These are phyloP conservation scores for Acridotheres tristis DNA, from an alignment of 2,797 vertebrate genomes.

Conservation along the genomic window DNA sequence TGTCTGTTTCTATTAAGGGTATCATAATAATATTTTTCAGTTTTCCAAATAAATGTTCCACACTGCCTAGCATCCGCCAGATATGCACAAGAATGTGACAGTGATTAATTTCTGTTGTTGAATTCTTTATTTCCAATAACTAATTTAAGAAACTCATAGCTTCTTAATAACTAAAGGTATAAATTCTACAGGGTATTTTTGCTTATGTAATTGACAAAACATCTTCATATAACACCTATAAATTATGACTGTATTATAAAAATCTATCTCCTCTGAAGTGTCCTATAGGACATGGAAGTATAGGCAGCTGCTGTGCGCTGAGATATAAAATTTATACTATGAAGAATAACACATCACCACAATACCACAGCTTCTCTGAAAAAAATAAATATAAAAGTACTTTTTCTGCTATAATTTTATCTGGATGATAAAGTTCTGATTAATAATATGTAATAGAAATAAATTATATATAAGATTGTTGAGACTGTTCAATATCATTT, in stretches of 20 bases:
- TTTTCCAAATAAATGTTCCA: constrained; percentile 77
- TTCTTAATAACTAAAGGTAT: constrained; percentile 75
- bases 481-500: background rate
- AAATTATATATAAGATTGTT: background rate
- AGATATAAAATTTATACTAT: constrained; percentile 39
- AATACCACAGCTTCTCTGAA: constrained; percentile 12
- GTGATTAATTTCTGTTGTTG: constrained; percentile 76
- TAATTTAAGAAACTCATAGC: constrained; percentile 72
- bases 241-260: constrained; percentile 67
- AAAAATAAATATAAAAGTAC: background rate
- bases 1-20: constrained; percentile 79
- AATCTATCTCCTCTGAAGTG: constrained; percentile 58
- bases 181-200: constrained; percentile 71
- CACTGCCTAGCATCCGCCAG: constrained; percentile 20
- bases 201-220: constrained; percentile 73
- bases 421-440: constrained; percentile 13
- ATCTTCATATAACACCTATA: constrained; percentile 73
- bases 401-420: constrained; percentile 20
- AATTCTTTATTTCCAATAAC: constrained; percentile 75
- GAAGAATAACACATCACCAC: constrained; percentile 14
- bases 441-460: background rate
- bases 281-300: background rate
- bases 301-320: background rate
- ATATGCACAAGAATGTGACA: constrained; percentile 60
- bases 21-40: constrained; percentile 68